Conservation (phyloP, 2,113 vertebrate genomes). For the Rhombomys opimus region DNA sequence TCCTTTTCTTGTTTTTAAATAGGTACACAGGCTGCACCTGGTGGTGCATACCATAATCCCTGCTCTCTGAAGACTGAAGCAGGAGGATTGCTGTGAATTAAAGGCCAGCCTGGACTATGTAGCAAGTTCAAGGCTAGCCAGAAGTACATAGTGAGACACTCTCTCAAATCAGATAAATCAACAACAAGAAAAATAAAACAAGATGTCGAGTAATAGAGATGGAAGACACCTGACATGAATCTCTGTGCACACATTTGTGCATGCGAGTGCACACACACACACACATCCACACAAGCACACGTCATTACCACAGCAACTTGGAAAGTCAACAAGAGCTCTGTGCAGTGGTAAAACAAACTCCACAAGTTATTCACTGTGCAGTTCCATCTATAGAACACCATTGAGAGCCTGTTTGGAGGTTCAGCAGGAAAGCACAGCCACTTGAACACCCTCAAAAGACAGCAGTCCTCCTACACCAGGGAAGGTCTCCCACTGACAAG, state of each 20-base stretch:
- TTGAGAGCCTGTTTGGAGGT: not conserved
- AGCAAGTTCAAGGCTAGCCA: not conserved
- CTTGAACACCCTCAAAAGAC: not conserved
- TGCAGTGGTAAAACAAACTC: not conserved
- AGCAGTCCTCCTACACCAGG: not conserved
- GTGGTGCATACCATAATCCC: not conserved
- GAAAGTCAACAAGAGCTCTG: not conserved
- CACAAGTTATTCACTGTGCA: not conserved
- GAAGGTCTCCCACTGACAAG: not conserved
- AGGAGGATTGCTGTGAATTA: not conserved
- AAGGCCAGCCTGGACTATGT: not conserved
- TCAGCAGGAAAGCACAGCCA: not conserved
- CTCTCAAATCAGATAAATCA: not conserved
- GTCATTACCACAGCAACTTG: too few species aligned
- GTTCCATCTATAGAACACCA: not conserved
- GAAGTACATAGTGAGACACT: not conserved
- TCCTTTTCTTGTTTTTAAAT: not conserved
- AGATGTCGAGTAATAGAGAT: not conserved
- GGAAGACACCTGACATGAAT: not conserved
- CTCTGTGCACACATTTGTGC: not conserved
- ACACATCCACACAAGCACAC: not conserved
- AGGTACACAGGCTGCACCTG: not conserved
- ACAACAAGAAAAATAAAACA: too few species aligned
- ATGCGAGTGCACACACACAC: not conserved
- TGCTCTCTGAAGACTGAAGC: not conserved